Conservation (phyloP, 1,140 invertebrate genomes). For the Lepeophtheirus salmonis region DNA sequence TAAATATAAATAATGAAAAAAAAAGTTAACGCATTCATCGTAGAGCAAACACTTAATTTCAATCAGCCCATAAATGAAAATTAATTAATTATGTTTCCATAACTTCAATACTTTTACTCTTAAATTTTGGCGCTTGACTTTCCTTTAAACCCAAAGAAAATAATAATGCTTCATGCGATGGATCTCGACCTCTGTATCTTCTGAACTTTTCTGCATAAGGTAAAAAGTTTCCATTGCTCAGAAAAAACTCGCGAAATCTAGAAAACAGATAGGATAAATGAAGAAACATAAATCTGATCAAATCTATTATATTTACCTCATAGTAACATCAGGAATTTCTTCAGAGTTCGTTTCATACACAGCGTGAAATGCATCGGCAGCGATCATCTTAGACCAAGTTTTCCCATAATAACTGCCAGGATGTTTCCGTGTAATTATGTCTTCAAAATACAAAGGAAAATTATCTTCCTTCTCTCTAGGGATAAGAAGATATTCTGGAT, state of each 20-base stretch:
- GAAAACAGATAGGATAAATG: neutral
- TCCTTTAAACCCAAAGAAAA: conserved; percentile 7
- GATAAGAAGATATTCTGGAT: conserved; percentile 15
- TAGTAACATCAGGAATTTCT: neutral
- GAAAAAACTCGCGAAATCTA: conserved; percentile 3
- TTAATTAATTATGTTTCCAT: no score
- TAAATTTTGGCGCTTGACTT: neutral
- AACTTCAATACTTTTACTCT: neutral
- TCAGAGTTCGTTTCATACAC: conserved; percentile 43
- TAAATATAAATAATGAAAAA: no score
- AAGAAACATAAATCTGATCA: neutral
- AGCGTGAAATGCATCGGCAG: conserved; percentile 65
- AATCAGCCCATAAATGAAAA: no score
- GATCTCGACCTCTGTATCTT: conserved; percentile 15
- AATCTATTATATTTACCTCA: neutral
- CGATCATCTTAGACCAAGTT: conserved; percentile 42
- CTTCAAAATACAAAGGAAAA: conserved; percentile 13
- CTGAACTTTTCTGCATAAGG: conserved; percentile 15
- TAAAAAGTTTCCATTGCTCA: conserved; percentile 1
- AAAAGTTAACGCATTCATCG: no score
- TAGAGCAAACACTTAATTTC: no score
- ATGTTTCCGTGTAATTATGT: conserved; percentile 8
- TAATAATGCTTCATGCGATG: conserved; percentile 12
- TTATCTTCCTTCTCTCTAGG: conserved; percentile 9
- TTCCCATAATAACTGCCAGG: neutral